phyloP scores from a whole-genome alignment of 2,888 invertebrate species.

The Epinotia brunnichana region DNA sequence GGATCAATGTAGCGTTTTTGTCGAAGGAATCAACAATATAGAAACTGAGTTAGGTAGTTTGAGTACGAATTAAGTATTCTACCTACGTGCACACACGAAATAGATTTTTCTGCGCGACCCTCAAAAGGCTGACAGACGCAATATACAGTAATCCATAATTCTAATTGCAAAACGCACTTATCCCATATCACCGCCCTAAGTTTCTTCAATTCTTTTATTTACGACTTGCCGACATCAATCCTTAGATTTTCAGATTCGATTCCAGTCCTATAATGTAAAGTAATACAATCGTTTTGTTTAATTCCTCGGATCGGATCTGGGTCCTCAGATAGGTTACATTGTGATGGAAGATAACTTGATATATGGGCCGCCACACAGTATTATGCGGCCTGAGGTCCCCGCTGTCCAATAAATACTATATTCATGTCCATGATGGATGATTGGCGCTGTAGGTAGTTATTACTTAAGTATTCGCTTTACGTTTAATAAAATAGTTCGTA shows the following conservation, averaged over 20 bases:
- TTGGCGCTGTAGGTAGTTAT: constrained; percentile 32
- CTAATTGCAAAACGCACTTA: constrained; percentile 30
- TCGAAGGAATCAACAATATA: neutral
- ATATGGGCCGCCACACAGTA: constrained; percentile 40
- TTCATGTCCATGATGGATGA: constrained; percentile 43
- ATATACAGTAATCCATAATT: constrained; percentile 24
- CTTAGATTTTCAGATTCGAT: constrained; percentile 10
- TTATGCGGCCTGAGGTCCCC: constrained; percentile 44
- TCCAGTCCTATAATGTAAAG: constrained; percentile 16
- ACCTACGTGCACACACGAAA: constrained; percentile 14
- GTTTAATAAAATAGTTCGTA: constrained; percentile 16
- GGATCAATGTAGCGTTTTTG: too few relatives aligned
- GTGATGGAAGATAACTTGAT: constrained; percentile 44
- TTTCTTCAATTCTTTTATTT: constrained; percentile 4
- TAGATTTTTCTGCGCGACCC: constrained; percentile 8
- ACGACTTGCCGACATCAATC: neutral
- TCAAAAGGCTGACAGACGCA: constrained; percentile 22
- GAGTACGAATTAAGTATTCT: constrained; percentile 4
- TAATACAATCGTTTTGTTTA: constrained; percentile 42
- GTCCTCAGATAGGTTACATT: constrained; percentile 43
- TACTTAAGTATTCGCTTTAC: constrained; percentile 24
- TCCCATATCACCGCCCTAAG: constrained; percentile 1
- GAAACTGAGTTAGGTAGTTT: neutral
- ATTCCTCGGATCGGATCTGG: constrained; percentile 37
- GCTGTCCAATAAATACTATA: constrained; percentile 44